phyloP scores from a whole-genome alignment of 1,140 invertebrate genomes.

The Camponotus pennsylvanicus region DNA sequence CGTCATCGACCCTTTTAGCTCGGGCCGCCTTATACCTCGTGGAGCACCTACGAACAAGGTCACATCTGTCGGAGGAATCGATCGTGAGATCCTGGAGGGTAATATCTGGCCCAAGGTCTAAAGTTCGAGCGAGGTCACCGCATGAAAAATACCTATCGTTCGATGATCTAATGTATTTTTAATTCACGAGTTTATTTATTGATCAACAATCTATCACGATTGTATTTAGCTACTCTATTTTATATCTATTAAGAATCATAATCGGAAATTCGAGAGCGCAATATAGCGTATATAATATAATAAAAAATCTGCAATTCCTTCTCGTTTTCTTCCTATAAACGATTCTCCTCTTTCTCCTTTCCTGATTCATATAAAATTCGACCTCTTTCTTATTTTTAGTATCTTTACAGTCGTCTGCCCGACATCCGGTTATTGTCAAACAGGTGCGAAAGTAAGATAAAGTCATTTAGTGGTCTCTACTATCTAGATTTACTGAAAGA shows the following conservation, averaged over 20 bases:
- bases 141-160: constrained; percentile 36
- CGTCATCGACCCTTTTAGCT: constrained; percentile 84
- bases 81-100: constrained; percentile 70
- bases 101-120: constrained; percentile 56
- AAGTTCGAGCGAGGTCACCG: constrained; percentile 47
- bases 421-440: constrained; percentile 71
- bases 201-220: neutral
- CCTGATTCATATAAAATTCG: neutral
- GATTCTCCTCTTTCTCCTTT: neutral
- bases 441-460: constrained; percentile 67
- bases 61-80: constrained; percentile 54
- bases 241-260: neutral
- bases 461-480: constrained; percentile 13
- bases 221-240: neutral
- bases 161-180: constrained; percentile 27
- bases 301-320: too few species aligned
- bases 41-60: constrained; percentile 72
- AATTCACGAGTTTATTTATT: constrained; percentile 10
- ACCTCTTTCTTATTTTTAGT: constrained; percentile 35
- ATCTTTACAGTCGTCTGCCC: constrained; percentile 69
- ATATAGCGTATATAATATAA: too few species aligned
- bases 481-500: constrained; percentile 27
- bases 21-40: constrained; percentile 71
- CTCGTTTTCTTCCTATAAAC: too few species aligned
- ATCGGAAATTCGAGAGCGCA: neutral